Conservation (phyloP, 2,888 invertebrate genomes). For the Pristionchus entomophagus region DNA sequence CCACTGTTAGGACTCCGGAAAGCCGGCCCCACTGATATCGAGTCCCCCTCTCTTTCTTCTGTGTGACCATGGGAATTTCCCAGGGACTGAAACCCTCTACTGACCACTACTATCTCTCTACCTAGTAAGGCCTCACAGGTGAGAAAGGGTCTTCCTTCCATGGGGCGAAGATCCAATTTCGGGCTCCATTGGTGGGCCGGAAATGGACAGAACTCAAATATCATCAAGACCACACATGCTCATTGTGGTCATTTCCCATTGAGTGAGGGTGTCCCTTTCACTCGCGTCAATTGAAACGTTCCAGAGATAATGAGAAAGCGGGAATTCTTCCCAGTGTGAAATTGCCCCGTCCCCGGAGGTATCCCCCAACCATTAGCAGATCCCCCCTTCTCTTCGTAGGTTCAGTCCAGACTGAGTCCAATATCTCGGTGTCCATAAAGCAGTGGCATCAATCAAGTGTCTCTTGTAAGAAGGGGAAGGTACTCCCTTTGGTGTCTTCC, state of each 20-base stretch:
- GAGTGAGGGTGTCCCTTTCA: constrained; percentile 34
- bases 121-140: constrained; percentile 12
- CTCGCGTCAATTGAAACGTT: constrained; percentile 29
- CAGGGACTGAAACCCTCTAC: background rate
- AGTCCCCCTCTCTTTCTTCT: background rate
- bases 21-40: constrained; percentile 13
- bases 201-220: constrained; percentile 39
- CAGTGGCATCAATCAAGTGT: constrained; percentile 27
- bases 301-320: constrained; percentile 32
- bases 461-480: background rate
- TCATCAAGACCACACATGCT: constrained; percentile 3
- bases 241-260: constrained; percentile 37
- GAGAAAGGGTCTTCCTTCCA: background rate
- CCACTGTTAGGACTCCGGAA: background rate
- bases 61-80: constrained; percentile 18
- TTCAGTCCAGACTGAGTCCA: background rate
- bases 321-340: background rate
- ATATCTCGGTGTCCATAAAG: constrained; percentile 33
- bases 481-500: constrained; percentile 14
- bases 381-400: background rate
- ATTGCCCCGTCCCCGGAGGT: constrained; percentile 1
- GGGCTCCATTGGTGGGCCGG: background rate
- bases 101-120: no score
- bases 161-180: constrained; percentile 15
- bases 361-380: background rate